Evolutionary conservation across 2,797 vertebrate genomes (phyloP).

Genomic region (Falco novaeseelandiae): DNA sequence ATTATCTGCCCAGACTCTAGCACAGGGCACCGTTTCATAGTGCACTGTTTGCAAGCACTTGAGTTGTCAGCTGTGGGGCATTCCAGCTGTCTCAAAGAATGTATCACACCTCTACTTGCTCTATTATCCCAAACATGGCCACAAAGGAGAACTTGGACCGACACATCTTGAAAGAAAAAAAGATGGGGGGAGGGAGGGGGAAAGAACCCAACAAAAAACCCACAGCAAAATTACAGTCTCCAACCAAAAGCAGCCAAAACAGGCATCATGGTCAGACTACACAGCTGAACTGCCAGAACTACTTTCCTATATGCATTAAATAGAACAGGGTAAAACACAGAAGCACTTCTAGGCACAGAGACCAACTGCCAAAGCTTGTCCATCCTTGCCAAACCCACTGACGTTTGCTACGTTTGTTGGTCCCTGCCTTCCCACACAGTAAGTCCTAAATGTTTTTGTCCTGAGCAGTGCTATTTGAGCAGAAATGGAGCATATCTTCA

Average conservation of each 20-base stretch:
- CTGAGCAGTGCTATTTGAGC: not conserved
- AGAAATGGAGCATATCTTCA: not conserved
- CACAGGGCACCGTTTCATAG: not conserved
- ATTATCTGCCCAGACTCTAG: not conserved
- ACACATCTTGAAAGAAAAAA: not conserved
- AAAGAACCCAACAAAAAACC: no score
- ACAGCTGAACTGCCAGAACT: not conserved
- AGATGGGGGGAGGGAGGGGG: no score
- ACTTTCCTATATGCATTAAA: not conserved
- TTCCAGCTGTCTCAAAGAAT: not conserved
- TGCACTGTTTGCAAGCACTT: not conserved
- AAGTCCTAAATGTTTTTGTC: not conserved
- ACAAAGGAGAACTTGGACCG: not conserved
- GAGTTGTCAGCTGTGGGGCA: not conserved
- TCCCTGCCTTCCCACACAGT: not conserved
- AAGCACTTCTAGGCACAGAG: not conserved
- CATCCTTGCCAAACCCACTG: not conserved
- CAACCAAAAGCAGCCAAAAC: not conserved
- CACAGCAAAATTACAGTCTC: not conserved
- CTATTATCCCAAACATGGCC: not conserved
- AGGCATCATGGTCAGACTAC: not conserved
- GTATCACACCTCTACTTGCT: not conserved
- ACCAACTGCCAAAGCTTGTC: not conserved
- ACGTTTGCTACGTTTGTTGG: not conserved
- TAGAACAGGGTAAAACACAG: not conserved